Percentiles rank a stretch among this genome's conserved stretches.
These are phyloP conservation scores for Matsumyia berberina DNA, from an alignment of 2,888 invertebrate species.

Conservation along the genomic window DNA sequence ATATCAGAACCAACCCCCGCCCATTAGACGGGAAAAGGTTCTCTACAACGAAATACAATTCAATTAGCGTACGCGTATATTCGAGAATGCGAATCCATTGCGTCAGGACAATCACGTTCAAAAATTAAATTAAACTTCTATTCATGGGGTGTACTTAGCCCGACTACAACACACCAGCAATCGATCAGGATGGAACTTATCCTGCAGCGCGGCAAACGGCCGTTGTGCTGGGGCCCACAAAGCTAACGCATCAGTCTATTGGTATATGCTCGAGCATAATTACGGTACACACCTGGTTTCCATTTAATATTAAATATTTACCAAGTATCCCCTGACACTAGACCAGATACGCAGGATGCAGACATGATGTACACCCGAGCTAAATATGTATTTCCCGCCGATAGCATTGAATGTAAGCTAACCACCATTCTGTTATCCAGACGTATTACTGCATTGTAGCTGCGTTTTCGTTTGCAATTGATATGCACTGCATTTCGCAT, in stretches of 20 bases:
- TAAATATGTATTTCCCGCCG: too few relatives aligned
- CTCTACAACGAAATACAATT: conserved; percentile 18
- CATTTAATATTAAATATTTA: conserved; percentile 19
- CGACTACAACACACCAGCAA: too few relatives aligned
- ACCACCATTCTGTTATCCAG: conserved; percentile 7
- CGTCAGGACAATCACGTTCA: neutral
- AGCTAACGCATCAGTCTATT: neutral
- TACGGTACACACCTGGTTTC: conserved; percentile 21
- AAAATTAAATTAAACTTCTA: conserved; percentile 44
- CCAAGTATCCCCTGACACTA: neutral
- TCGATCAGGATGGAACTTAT: too few relatives aligned
- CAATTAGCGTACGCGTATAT: conserved; percentile 28
- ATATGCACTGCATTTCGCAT: neutral
- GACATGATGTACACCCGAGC: too few relatives aligned
- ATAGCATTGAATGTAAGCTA: neutral
- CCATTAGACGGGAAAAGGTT: too few relatives aligned
- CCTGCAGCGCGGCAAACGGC: too few relatives aligned
- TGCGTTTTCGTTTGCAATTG: conserved; percentile 24
- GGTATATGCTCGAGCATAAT: conserved; percentile 2
- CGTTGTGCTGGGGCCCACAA: neutral
- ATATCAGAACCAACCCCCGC: neutral
- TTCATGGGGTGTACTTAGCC: neutral
- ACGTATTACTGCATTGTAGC: conserved; percentile 31
- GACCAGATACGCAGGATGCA: neutral
- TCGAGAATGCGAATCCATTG: conserved; percentile 14